Evolutionary conservation across 2,888 invertebrate species (phyloP), one percentile per base, ranked within the genome.

Genomic region (Ditula angustiorana): DNA sequence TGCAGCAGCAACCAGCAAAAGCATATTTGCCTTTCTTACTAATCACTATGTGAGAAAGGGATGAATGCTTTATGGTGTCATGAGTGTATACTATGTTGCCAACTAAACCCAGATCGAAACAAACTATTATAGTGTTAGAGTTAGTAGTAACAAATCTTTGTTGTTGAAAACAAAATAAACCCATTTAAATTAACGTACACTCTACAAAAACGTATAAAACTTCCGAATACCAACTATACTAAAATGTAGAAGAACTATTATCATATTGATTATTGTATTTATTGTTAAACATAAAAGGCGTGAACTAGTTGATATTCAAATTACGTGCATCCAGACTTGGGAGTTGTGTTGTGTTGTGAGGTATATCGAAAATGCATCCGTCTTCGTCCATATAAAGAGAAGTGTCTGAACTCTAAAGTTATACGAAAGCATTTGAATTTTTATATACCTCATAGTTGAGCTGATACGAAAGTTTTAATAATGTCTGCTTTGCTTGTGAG

Each of bases 261-360:
- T 44, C 37, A 64, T 47, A 59, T 23, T 37, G 37, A 19, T 47
- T 44, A 57, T 24, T 56, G 44, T 37, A 28, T 21, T 47, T 44
- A 57, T 24, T 56, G 44, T 41, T 30, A 41, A 58, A 58, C 13
- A 21, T 58, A 13, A 24, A 46, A 26, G 26, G 46, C n/a, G 26
- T 35, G 50, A 35, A 13, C 21, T 64, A 53, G 58, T 59, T 59
- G 46, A 53, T 26, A 59, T 64, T 64, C 59, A 37, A 64, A 64
- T 37, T 58, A 64, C 46, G 23, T 53, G 64, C 58, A 53, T 35
- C 35, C 58, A 21, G n/a, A 28, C 61, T 35, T 35, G 26, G 35
- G 41, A 33, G 53, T 19, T 16, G 16, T 37, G 41, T 19, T 16
- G 16, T 37, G 41, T 41, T 41, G 41, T 41, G 41, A 41, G 41